A percentile compares a stretch with the other conserved stretches of the same genome.
Evolutionary conservation across 2,888 invertebrate species (phyloP).

Genomic region (Vannuccia rotundouncinata): DNA sequence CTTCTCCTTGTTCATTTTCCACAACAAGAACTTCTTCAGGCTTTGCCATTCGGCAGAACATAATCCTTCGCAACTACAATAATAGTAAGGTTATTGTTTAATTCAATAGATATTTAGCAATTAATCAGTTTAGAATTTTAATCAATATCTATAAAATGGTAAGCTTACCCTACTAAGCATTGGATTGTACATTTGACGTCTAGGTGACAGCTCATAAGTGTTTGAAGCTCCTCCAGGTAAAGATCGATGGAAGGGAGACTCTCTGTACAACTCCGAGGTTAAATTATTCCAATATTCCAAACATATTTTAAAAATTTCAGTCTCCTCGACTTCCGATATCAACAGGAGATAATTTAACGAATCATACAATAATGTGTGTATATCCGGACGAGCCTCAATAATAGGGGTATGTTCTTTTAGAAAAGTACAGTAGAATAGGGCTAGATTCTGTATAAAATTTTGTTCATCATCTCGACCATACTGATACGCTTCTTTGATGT

Average conservation of each 20-base stretch:
- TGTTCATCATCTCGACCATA: constrained; percentile 91
- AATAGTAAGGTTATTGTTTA: not conserved
- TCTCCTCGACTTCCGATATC: constrained; percentile 90
- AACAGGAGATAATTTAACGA: constrained; percentile 57
- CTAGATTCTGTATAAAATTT: constrained; percentile 95
- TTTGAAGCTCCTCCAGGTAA: constrained; percentile 49
- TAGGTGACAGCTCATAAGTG: constrained; percentile 49
- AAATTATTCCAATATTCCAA: constrained; percentile 96
- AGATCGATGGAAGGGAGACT: constrained; percentile 66
- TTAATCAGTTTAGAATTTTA: not conserved
- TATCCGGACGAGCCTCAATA: constrained; percentile 56
- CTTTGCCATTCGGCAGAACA: constrained; percentile 99
- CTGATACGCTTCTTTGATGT: constrained; percentile 87
- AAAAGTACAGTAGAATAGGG: constrained; percentile 90
- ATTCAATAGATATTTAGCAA: not conserved
- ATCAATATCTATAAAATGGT: not conserved
- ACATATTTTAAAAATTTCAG: constrained; percentile 98
- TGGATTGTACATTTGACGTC: constrained; percentile 56
- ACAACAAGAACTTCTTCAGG: constrained; percentile 98
- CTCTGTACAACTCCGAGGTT: constrained; percentile 82
- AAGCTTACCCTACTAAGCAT: constrained; percentile 54
- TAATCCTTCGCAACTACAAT: constrained; percentile 74
- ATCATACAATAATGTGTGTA: constrained; percentile 45
- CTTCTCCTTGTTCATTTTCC: constrained; percentile 98
- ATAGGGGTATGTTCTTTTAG: constrained; percentile 83